Evolutionary conservation across 2,888 invertebrate species (phyloP).

Genomic region (Sisyra terminalis): DNA sequence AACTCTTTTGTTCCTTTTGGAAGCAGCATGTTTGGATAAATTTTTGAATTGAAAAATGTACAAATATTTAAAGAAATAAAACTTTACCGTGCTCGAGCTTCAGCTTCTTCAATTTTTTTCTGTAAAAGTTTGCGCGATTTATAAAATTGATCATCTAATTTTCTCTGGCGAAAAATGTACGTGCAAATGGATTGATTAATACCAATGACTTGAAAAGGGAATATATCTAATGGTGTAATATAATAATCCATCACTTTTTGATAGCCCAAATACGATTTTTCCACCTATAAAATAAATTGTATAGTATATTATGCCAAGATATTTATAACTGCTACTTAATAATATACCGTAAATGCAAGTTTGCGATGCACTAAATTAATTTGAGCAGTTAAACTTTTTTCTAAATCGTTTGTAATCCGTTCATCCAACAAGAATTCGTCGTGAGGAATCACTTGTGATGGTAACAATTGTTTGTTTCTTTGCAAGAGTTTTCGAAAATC

Average conservation of each 20-base stretch:
- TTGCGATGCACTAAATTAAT: slow-evolving; percentile 45
- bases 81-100: slow-evolving; percentile 34
- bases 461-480: slow-evolving; percentile 38
- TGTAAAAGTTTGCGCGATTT: slow-evolving; percentile 37
- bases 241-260: slow-evolving; percentile 48
- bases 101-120: slow-evolving; percentile 38
- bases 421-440: slow-evolving; percentile 49
- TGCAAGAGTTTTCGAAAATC: slow-evolving; percentile 30
- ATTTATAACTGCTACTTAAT: neutral
- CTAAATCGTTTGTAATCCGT: slow-evolving; percentile 44
- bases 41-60: neutral
- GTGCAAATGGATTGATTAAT: slow-evolving; percentile 33
- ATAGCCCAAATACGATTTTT: slow-evolving; percentile 17
- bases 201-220: slow-evolving; percentile 40
- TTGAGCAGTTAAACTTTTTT: slow-evolving; percentile 38
- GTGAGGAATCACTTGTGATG: slow-evolving; percentile 37
- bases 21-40: neutral
- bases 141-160: slow-evolving; percentile 37
- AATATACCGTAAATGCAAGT: slow-evolving; percentile 43
- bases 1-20: neutral
- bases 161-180: slow-evolving; percentile 43
- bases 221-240: slow-evolving; percentile 44
- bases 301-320: neutral
- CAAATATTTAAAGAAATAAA: slow-evolving; percentile 1
- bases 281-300: neutral